phyloP scores from a whole-genome alignment of 1,140 invertebrate genomes.

The Diorhabda elongata region DNA sequence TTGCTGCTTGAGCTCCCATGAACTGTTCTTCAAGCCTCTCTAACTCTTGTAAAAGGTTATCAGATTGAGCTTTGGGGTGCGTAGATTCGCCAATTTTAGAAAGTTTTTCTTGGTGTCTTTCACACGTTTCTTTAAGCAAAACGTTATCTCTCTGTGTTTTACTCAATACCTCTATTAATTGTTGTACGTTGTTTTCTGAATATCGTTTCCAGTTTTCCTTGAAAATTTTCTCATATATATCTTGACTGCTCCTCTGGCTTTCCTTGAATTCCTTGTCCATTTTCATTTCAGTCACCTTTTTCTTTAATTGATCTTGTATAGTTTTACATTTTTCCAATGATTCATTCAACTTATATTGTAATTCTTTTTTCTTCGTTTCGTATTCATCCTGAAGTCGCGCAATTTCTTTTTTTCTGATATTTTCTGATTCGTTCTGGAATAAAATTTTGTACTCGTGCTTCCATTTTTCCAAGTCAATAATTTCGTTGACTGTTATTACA shows the following conservation, averaged over 20 bases:
- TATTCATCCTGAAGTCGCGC: constrained; percentile 22
- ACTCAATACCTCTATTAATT: constrained; percentile 27
- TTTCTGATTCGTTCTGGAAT: constrained; percentile 49
- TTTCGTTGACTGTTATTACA: constrained; percentile 50
- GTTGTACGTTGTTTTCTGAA: constrained; percentile 13
- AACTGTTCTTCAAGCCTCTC: constrained; percentile 52
- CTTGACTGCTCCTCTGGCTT: constrained; percentile 21
- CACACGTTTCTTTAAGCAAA: constrained; percentile 44
- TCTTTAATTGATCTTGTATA: constrained; percentile 32
- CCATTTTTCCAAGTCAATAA: constrained; percentile 54
- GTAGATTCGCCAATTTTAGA: constrained; percentile 45
- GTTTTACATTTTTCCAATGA: constrained; percentile 41
- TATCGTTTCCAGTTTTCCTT: constrained; percentile 34
- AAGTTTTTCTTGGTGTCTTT: constrained; percentile 45
- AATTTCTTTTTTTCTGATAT: constrained; percentile 41
- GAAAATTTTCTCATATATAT: constrained; percentile 29
- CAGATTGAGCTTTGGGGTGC: constrained; percentile 49
- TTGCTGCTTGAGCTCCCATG: constrained; percentile 46
- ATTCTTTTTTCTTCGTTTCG: constrained; percentile 33
- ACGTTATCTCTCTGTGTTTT: constrained; percentile 48
- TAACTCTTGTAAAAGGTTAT: constrained; percentile 48
- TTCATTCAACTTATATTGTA: constrained; percentile 48
- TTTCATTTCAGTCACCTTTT: constrained; percentile 30
- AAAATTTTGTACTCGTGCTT: constrained; percentile 51
- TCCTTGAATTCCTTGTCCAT: constrained; percentile 29